phyloP scores from a whole-genome alignment of 2,113 vertebrate genomes.

The Saccopteryx bilineata region DNA sequence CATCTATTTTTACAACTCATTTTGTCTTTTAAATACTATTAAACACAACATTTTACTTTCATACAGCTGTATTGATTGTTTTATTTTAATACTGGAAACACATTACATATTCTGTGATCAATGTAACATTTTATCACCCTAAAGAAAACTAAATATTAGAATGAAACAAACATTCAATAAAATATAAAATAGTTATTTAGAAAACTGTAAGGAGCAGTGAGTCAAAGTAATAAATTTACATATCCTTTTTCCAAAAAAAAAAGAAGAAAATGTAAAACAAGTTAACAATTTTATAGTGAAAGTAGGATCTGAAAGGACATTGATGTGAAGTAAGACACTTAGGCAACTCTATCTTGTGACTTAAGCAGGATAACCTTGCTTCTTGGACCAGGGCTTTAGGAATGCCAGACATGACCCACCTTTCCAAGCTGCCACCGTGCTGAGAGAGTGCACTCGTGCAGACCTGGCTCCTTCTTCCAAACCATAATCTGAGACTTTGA shows the following conservation, averaged over 20 bases:
- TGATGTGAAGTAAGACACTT: not conserved
- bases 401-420: accelerated
- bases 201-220: not conserved
- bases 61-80: not conserved
- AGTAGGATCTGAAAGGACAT: not conserved
- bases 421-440: too few relatives aligned
- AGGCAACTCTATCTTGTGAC: not conserved
- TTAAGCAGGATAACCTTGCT: not conserved
- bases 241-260: not conserved
- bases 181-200: not conserved
- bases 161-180: not conserved
- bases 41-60: not conserved
- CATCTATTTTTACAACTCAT: not conserved
- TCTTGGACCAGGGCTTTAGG: not conserved
- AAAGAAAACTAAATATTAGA: slow-evolving; percentile 16
- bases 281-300: not conserved
- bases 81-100: not conserved
- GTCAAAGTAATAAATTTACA: not conserved
- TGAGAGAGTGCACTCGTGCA: not conserved
- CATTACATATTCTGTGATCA: not conserved
- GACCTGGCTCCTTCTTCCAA: not conserved
- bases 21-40: not conserved
- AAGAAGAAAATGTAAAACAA: not conserved
- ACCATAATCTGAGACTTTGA: not conserved
- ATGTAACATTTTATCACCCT: not conserved